Base-by-base conservation (phyloP, 2,113 vertebrate species). In the Heterocephalus glaber region DNA sequence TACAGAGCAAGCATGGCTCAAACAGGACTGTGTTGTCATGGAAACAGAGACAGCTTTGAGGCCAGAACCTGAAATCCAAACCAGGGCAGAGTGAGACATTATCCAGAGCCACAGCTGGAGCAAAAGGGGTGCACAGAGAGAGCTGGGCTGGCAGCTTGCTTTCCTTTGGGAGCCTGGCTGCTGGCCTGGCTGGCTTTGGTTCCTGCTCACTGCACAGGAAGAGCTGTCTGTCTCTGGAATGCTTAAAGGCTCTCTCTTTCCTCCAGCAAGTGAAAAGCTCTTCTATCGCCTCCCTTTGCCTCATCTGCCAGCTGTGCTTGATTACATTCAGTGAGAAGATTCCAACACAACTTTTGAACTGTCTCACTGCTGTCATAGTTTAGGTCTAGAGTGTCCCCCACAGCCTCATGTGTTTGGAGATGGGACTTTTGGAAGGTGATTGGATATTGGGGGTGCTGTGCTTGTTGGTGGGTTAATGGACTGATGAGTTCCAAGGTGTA, bases 41-140 rank as follows among this genome's bases (percentile, higher is more conserved):
- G 95, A 96, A 97, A 97, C 93, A 89, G 93, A 95, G 68, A 33
- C 20, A 96, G 58, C 89, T 88, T 47, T 87, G 95, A 97, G 92
- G 28, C 85, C 89, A 86, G 89, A 92, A 86, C 49, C 79, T 86
- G 56, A 49, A 89, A 80, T 90, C 88, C 91, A 95, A 96, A 60
- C 5, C 60, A 83, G 77, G 85, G 83, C 94, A 90, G 70, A 89
- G 61, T 7, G 13, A 96, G 70, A 63, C 8, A 20, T 52, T n/a
- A 19, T 84, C 35, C 44, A 35, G 93, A 72, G 74, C 61, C 80
- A 47, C 38, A 63, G 68, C 63, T 90, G 52, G 56, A 92, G 47
- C n/a, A 56, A 16, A 92, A 56, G 47, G 56, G 33, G 28, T 11
- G 65, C 5, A 3, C 28, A 12, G 24, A 5, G 4, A 4, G 26